These are phyloP conservation scores for Myiothlypis chrysogaster DNA, from an alignment of 2,797 vertebrate genomes.

Conservation along the genomic window DNA sequence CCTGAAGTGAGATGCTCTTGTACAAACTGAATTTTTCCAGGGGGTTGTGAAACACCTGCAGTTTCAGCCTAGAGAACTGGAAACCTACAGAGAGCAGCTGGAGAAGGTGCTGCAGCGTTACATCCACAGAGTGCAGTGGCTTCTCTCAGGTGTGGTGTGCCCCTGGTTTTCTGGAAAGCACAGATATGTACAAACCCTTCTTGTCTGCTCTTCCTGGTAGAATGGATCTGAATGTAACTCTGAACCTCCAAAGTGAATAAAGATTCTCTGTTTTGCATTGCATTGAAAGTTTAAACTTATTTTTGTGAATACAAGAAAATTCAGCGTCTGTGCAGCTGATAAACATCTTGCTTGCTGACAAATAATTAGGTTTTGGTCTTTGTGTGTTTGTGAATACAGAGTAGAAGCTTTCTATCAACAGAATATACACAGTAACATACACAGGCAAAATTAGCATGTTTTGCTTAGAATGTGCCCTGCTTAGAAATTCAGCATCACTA, in stretches of 20 bases:
- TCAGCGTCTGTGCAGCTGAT: background rate
- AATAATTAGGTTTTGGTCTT: background rate
- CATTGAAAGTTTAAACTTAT: background rate
- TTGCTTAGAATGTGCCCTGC: background rate
- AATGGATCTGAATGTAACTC: background rate
- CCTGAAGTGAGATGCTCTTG: background rate
- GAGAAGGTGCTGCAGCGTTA: constrained; percentile 71
- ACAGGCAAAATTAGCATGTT: background rate
- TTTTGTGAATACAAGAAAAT: background rate
- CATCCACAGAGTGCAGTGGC: constrained; percentile 77
- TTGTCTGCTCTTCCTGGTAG: background rate
- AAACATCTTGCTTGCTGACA: background rate
- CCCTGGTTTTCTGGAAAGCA: background rate
- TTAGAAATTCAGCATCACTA: background rate
- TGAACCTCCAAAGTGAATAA: background rate
- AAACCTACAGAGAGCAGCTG: constrained; percentile 65
- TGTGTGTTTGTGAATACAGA: background rate
- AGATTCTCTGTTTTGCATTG: background rate
- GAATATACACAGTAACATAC: background rate
- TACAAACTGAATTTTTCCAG: constrained; percentile 59
- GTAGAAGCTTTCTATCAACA: background rate
- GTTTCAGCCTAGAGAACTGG: constrained; percentile 74
- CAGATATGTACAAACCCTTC: background rate
- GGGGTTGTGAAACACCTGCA: constrained; percentile 77
- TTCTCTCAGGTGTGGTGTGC: constrained; percentile 77